A percentile compares a stretch with the other conserved stretches of the same genome.
These are phyloP conservation scores for Psilanteris sp. DNA, from an alignment of 1,140 invertebrate species.

Conservation along the genomic window DNA sequence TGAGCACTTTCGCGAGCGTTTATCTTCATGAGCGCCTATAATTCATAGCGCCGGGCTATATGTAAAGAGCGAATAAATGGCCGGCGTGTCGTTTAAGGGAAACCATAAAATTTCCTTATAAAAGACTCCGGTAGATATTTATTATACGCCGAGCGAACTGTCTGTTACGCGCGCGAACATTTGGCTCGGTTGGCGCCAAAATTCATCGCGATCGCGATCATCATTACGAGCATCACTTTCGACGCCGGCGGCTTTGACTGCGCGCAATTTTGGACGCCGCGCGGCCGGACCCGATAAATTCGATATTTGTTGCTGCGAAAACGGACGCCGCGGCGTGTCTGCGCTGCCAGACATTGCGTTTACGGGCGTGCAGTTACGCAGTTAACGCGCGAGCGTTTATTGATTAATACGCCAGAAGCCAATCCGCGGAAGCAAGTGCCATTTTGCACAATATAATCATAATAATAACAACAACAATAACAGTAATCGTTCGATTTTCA, in stretches of 20 bases:
- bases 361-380: conserved; percentile 64
- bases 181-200: conserved; percentile 4
- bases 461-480: no score
- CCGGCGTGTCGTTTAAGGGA: conserved; percentile 43
- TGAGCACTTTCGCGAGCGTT: conserved; percentile 36
- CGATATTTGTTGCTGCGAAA: conserved; percentile 44
- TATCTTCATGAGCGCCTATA: conserved; percentile 45
- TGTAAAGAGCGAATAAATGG: conserved; percentile 45
- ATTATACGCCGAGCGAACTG: conserved; percentile 40
- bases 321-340: conserved; percentile 55
- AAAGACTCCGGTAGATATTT: conserved; percentile 57
- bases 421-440: conserved; percentile 45
- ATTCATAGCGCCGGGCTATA: conserved; percentile 40
- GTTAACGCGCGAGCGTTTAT: conserved; percentile 74
- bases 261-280: conserved; percentile 9
- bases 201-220: no score
- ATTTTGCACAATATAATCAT: conserved; percentile 45
- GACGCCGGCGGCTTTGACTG: no score
- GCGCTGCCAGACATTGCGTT: conserved; percentile 69
- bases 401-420: conserved; percentile 71
- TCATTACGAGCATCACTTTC: no score
- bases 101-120: conserved; percentile 58
- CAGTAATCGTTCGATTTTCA: conserved; percentile 34
- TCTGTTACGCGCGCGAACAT: conserved; percentile 21
- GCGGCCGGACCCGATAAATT: no score